A percentile compares a stretch with the other conserved stretches of the same genome.
Evolutionary conservation across 2,113 vertebrate species (phyloP).

Genomic region (Phodopus roborovskii): DNA sequence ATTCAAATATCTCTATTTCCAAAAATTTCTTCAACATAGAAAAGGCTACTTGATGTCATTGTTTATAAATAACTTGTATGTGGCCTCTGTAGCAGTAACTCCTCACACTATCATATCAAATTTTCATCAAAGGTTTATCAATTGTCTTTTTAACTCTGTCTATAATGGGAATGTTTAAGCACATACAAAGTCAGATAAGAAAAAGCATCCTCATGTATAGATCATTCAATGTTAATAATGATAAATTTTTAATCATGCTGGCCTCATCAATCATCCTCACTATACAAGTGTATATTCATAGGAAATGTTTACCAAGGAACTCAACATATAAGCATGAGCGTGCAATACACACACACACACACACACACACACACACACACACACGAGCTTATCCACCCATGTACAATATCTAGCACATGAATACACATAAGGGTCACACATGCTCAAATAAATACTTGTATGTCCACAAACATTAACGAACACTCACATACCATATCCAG

Average conservation of each 20-base stretch:
- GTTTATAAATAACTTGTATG: not conserved
- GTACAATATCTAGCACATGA: not conserved
- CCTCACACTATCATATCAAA: not conserved
- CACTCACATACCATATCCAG: not conserved
- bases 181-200: not conserved
- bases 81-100: not conserved
- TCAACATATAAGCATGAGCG: not conserved
- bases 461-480: not conserved
- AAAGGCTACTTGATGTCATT: not conserved
- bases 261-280: not conserved
- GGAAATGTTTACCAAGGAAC: not conserved
- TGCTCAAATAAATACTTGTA: not conserved
- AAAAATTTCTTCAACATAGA: not conserved
- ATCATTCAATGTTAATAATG: not conserved
- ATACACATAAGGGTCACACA: not conserved
- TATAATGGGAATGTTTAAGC: not conserved
- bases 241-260: not conserved
- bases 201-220: not conserved
- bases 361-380: not conserved
- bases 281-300: not conserved
- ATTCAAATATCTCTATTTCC: not conserved
- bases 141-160: not conserved
- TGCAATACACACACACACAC: not conserved
- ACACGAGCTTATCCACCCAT: not conserved
- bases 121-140: not conserved